Conservation (phyloP, 2,113 vertebrate species). For the Mustela lutreola region DNA sequence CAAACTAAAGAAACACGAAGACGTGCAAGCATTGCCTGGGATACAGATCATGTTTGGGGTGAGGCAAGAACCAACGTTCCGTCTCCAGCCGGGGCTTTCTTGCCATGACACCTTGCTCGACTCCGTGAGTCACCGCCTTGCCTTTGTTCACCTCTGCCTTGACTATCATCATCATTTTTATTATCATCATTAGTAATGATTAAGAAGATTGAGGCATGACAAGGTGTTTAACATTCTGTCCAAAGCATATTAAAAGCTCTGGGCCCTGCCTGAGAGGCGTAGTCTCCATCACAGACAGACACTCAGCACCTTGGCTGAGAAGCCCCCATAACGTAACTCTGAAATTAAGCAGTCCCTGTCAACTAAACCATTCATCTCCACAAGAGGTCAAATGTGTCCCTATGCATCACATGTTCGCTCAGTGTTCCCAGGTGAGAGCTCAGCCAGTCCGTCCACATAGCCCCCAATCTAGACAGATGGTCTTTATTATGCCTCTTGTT, state of each 20-base stretch:
- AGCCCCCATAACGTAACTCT: background rate
- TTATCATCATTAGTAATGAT: constrained; percentile 65
- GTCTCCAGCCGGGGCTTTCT: background rate
- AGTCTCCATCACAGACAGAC: constrained; percentile 9
- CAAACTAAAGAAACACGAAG: background rate
- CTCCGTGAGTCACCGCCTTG: fast-evolving
- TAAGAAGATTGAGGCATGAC: constrained; percentile 65
- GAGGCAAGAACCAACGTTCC: background rate
- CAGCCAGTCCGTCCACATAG: background rate
- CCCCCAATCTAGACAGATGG: background rate
- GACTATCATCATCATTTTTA: constrained; percentile 63
- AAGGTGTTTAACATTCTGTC: constrained; percentile 50
- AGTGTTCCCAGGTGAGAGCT: background rate
- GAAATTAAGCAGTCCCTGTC: constrained; percentile 54
- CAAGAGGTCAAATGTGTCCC: constrained; percentile 32
- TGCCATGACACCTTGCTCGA: background rate
- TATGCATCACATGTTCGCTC: background rate
- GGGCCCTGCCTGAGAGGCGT: background rate
- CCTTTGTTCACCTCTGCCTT: background rate
- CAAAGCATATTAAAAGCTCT: background rate
- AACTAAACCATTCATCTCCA: background rate
- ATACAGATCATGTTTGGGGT: background rate
- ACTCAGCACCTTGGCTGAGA: background rate
- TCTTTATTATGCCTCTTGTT: background rate
- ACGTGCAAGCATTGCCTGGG: background rate